Base-by-base conservation (phyloP, 1,140 invertebrate genomes). In the Drosophila carrolli region DNA sequence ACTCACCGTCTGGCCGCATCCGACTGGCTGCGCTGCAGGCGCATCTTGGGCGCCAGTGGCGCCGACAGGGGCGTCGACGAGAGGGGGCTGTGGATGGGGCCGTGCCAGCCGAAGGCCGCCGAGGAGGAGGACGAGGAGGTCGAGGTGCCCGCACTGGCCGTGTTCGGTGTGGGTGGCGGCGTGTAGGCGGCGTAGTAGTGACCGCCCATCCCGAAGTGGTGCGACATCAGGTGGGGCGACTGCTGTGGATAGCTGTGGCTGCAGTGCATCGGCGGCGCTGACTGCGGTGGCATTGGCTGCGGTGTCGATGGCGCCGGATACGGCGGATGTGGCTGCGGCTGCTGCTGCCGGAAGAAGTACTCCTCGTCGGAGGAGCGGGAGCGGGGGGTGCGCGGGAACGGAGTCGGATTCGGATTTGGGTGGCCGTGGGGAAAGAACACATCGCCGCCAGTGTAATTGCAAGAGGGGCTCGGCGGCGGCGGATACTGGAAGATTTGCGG, bases 1-100 rank as follows among this genome's bases (percentile, higher is more conserved):
- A 78, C 91, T 86, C 67, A 92, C 91, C 91, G 88, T 91, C 91
- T 91, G 44, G 89, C 81, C 41, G 91, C 81, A 80, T 92, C 91
- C 14, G 91, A 90, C 58, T 90, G 81, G 43, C 86, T 91, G 50
- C 90, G 90, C 71, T 91, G 90, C 47, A 91, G 71, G 8, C 90
- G 85, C 85, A 90, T 90, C 75, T 90, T 91, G 57, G 84, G 58
- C 32, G 78, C 78, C 38, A 55, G 51, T 70, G 80, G 66, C 61
- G 79, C 70, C 79, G 81, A 29, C 13, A 51, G n/a, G 29, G 83
- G 85, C 11, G 83, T 68, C 72, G 89, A 47, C 51, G 38, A 19
- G 11, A 67, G 65, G 10, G 73, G 73, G 10, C 73, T 82, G 14
- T 74, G 60, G 65, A 66, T 14, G 50, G 50, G 65, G 10, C 60